phyloP scores from a whole-genome alignment of 1,140 invertebrate genomes.

The Antheraea mylitta region DNA sequence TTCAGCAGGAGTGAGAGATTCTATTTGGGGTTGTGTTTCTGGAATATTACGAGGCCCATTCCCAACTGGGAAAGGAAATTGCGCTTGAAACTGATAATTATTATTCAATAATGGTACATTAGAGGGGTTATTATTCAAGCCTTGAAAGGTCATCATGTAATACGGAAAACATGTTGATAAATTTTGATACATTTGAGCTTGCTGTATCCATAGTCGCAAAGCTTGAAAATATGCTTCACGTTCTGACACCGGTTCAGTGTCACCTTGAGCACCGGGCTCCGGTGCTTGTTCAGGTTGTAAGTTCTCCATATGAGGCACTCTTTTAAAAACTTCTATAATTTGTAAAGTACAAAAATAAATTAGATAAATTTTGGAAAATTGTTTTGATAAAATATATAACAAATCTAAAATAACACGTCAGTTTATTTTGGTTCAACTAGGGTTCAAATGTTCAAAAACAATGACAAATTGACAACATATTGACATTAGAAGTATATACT shows the following conservation, averaged over 20 bases:
- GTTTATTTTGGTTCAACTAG: conserved; percentile 35
- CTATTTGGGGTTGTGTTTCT: conserved; percentile 37
- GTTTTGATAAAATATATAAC: conserved; percentile 25
- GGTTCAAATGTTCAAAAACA: background rate
- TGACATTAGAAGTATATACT: background rate
- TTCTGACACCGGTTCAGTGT: conserved; percentile 43
- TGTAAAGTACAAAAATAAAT: conserved; percentile 16
- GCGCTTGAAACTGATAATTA: conserved; percentile 68
- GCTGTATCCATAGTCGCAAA: conserved; percentile 78
- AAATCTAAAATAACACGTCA: conserved; percentile 47
- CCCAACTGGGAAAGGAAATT: conserved; percentile 63
- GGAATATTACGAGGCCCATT: conserved; percentile 39
- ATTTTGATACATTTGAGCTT: conserved; percentile 78
- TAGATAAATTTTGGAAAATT: conserved; percentile 29
- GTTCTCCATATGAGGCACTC: conserved; percentile 25
- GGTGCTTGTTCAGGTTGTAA: conserved; percentile 17
- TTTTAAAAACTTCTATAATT: conserved; percentile 49
- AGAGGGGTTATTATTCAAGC: conserved; percentile 63
- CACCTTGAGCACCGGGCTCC: conserved; percentile 29
- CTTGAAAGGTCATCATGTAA: conserved; percentile 80
- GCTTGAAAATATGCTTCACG: conserved; percentile 80
- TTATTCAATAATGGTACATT: conserved; percentile 69
- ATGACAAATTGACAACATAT: background rate
- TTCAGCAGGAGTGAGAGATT: conserved; percentile 48
- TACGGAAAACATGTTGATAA: conserved; percentile 80